Percentiles rank a stretch among this genome's conserved stretches.
These are phyloP conservation scores for Leontocebus nigricollis DNA, from an alignment of 2,797 vertebrate species.

Conservation along the genomic window DNA sequence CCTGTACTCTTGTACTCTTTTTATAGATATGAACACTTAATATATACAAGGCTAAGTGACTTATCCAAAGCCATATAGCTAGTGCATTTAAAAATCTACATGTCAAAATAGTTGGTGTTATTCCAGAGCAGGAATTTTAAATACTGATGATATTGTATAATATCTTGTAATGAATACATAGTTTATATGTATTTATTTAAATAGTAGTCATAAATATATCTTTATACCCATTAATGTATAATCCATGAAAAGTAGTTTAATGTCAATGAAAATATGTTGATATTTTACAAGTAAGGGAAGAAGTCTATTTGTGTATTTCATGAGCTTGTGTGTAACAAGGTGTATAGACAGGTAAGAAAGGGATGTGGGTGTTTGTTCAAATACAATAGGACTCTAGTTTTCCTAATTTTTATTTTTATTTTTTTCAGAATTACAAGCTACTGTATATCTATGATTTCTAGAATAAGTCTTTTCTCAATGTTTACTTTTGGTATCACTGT, in stretches of 20 bases:
- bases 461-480: neutral
- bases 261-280: neutral
- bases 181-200: neutral
- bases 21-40: neutral
- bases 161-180: neutral
- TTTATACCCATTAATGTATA: neutral
- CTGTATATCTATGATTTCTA: neutral
- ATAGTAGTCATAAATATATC: neutral
- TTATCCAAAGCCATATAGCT: neutral
- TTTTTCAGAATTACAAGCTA: neutral
- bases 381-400: neutral
- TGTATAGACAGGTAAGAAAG: neutral
- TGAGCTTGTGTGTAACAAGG: neutral
- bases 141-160: neutral
- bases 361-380: neutral
- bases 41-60: neutral
- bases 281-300: neutral
- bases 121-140: neutral
- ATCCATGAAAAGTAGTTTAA: neutral
- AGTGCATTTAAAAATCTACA: neutral
- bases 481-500: neutral
- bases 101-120: neutral
- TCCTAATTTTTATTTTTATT: neutral
- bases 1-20: neutral
- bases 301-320: neutral